Base-by-base conservation (phyloP, 30 jellyfish, hydroid and myxozoan species). In the Pelagia noctiluca region DNA sequence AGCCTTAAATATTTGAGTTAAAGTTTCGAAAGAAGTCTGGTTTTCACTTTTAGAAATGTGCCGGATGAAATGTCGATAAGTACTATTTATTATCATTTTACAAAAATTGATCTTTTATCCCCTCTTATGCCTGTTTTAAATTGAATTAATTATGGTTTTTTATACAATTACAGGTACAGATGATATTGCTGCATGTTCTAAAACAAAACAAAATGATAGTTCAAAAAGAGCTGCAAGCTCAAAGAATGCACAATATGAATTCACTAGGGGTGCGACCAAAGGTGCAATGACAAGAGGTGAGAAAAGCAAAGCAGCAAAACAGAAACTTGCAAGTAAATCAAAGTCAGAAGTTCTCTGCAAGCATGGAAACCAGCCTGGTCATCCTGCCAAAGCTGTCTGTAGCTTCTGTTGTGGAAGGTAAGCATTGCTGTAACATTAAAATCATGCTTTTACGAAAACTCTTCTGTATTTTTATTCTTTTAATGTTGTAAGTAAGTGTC, bases 321-420 rank as follows among this genome's bases (percentile, higher is more conserved):
- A 16, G 29, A 50, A 67, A 25, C 7, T 63, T 16, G 92, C 50
- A 36, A 7, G 72, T 1, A 75, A 60, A 7, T 7, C 68, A 33
- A 68, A 53, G 36, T 50, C 92, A n/a, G 80, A 71, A 0, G 80
- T 69, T 2, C 82, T 68, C 4, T 82, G 92, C 48, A 82, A 82
- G 65, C 32, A 49, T 50, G 92, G 82, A 2, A 54, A 50, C 36
- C 92, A 82, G n/a, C 80, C 92, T 4, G 92, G 92, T 0, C 92
- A 82, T 37, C 23, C 92, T 30, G 53, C 84, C 19, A 34, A 74
- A 47, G 52, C 92, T 21, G 68, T 82, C 23, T 82, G 92, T 30
- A 30, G 79, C n/a, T 29, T 69, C 69, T 82, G 92, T 71, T 82
- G 92, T 30, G 48, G 79, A 26, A 82, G 85, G 92, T 82, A 82